Conservation (phyloP, 2,797 vertebrate species). For the Sebastes steindachneri region DNA sequence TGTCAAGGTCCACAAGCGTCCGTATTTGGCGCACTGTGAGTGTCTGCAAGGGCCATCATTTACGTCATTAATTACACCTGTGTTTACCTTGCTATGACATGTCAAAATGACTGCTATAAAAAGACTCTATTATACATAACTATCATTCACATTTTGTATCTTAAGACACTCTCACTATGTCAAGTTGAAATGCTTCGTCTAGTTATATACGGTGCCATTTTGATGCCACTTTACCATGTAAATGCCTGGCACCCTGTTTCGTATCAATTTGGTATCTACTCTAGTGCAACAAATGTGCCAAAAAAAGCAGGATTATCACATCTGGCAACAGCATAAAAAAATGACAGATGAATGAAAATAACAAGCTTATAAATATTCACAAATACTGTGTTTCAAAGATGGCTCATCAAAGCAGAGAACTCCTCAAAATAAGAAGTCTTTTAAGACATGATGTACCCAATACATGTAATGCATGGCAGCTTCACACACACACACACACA, state of each 20-base stretch:
- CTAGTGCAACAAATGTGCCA: neutral
- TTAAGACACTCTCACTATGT: neutral
- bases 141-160: neutral
- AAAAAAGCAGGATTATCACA: neutral
- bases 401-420: conserved; percentile 25
- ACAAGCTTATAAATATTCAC: conserved; percentile 13
- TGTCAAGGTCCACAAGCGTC: too few relatives aligned
- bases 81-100: too few relatives aligned
- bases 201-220: neutral
- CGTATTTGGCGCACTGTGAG: too few relatives aligned
- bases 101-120: too few relatives aligned
- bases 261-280: neutral
- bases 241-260: neutral
- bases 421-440: neutral
- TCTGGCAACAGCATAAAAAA: neutral
- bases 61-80: too few relatives aligned
- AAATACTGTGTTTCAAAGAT: conserved; percentile 13
- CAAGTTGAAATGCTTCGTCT: neutral
- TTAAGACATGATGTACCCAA: conserved; percentile 8
- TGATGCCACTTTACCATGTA: neutral
- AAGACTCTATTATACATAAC: neutral
- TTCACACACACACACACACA: neutral
- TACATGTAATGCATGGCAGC: neutral
- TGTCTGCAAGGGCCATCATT: too few relatives aligned
- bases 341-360: neutral